A percentile compares a stretch with the other conserved stretches of the same genome.
Evolutionary conservation across 2,888 invertebrate genomes (phyloP).

Genomic region (Eristalis pertinax): DNA sequence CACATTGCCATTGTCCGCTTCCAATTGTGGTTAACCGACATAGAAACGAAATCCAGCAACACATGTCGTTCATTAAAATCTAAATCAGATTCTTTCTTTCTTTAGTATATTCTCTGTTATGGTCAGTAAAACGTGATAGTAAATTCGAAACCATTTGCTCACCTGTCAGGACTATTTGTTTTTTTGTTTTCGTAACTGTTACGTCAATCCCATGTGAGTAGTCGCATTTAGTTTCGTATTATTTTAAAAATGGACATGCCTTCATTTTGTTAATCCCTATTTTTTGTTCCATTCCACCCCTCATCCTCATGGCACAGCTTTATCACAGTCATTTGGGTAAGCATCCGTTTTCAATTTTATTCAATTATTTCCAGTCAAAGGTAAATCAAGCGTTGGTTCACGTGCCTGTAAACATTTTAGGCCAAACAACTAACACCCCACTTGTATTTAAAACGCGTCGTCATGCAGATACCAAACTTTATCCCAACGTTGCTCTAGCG

Average conservation of each 20-base stretch:
- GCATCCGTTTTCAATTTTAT: not conserved
- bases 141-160: too few species aligned
- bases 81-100: not conserved
- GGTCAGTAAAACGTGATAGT: too few species aligned
- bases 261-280: too few species aligned
- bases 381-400: not conserved
- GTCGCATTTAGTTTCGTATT: too few species aligned
- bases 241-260: too few species aligned
- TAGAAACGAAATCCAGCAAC: not conserved
- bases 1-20: not conserved
- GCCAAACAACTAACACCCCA: not conserved
- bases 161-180: too few species aligned
- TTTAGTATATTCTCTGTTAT: not conserved
- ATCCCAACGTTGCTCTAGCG: not conserved
- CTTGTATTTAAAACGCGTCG: not conserved
- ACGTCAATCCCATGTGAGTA: too few species aligned
- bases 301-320: not conserved
- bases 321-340: too few species aligned
- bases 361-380: not conserved
- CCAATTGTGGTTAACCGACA: not conserved
- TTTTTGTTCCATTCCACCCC: too few species aligned
- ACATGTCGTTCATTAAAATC: not conserved
- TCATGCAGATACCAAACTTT: not conserved
- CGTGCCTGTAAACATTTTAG: not conserved
- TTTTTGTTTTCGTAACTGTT: too few species aligned